Base-by-base conservation (phyloP, 2,797 vertebrate species). In the Cottoperca gobio region DNA sequence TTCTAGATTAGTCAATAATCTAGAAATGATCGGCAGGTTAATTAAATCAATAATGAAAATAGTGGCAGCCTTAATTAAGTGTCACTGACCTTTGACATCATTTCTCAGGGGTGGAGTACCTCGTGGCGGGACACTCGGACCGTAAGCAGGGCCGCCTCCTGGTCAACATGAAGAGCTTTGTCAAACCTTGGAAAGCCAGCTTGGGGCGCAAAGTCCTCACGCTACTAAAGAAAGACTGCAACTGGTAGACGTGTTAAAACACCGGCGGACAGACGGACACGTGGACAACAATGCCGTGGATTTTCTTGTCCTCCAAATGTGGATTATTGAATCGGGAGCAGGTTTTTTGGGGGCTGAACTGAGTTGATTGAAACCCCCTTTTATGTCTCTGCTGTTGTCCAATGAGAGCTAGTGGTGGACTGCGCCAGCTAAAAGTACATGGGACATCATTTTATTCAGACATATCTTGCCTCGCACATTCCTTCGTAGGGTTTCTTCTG, bases 151-250 rank as follows among this genome's bases (percentile, higher is more conserved):
- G 95, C 72, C 96, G 94, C 70, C 95, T 99, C 42, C 76, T 98
- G 1, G 97, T 99, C 90, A 99, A 99, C 93, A 98, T 99, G 96
- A 99, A 99, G 93, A 99, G 97, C 89, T 96, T 99, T 78, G 97
- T 99, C 53, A 97, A 98, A 70, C 96, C 92, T 28, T 99, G 98
- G 98, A 98, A 95, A 84, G 93, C 97, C 0, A 95, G 94, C 78
- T 92, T 98, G 0, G 97, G 97, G 59, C 97, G 96, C 83, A 97
- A 96, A 92, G 95, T 99, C 63, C 93, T 97, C 74, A 94, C 96
- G 61, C 96, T 99, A 70, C 93, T 98, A 86, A 97, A 95, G 87
- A 96, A 92, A 88, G 94, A 96, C 86, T 99, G 97, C 94, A 95
- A 95, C 90, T 96, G 95, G 93, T 91, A 91, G 70, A 65, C 62